These are phyloP conservation scores for Streptopelia turtur DNA, from an alignment of 2,797 vertebrate genomes.

Conservation along the genomic window DNA sequence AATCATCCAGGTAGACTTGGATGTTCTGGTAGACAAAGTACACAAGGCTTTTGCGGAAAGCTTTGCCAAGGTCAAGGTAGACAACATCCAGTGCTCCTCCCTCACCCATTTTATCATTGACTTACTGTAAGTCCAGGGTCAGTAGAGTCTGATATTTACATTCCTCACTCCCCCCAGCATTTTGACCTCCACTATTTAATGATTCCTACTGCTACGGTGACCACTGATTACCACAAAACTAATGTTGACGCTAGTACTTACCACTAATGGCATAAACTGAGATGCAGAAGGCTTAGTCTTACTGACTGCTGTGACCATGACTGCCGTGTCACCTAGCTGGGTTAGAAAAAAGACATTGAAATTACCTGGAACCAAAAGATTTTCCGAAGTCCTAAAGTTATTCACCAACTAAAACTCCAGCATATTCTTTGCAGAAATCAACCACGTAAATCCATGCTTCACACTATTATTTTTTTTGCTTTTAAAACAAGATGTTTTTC, in stretches of 20 bases:
- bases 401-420: neutral
- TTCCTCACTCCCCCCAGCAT: neutral
- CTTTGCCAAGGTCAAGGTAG: neutral
- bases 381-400: neutral
- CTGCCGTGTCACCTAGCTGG: slow-evolving; percentile 93
- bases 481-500: fast-evolving
- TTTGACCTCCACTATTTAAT: neutral
- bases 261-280: slow-evolving; percentile 97
- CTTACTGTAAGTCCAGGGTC: neutral
- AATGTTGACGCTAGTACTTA: slow-evolving; percentile 74
- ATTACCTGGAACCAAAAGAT: neutral
- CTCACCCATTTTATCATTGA: neutral
- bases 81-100: neutral
- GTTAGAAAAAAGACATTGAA: neutral
- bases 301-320: slow-evolving; percentile 98
- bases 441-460: fast-evolving
- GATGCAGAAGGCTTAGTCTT: slow-evolving; percentile 90
- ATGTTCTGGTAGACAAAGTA: neutral
- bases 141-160: neutral
- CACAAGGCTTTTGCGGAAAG: neutral
- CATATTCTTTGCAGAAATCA: neutral
- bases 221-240: neutral
- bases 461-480: neutral
- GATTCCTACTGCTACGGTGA: neutral
- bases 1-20: neutral